These are phyloP conservation scores for Euphonia xanthogaster DNA, from an alignment of 2,797 vertebrate species.

Conservation along the genomic window DNA sequence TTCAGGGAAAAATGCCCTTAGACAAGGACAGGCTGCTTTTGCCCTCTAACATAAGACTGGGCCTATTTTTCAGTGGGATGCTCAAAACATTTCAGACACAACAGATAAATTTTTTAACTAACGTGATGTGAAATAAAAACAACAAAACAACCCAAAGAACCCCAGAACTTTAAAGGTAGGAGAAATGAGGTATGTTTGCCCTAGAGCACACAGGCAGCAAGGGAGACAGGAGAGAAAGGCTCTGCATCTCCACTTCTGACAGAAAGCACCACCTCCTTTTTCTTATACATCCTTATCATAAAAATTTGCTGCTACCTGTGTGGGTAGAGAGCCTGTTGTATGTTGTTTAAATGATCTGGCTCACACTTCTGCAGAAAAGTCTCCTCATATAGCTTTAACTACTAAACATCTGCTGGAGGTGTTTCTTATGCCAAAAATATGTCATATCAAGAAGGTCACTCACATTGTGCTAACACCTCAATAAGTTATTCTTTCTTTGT, in stretches of 20 bases:
- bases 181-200: background rate
- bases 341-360: background rate
- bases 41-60: background rate
- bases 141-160: background rate
- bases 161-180: background rate
- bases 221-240: background rate
- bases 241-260: background rate
- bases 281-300: background rate
- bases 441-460: constrained; percentile 19
- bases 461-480: constrained; percentile 33
- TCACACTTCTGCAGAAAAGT: background rate
- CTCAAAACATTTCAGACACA: background rate
- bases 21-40: background rate
- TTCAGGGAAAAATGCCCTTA: background rate
- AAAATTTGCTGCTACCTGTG: background rate
- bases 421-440: constrained; percentile 13
- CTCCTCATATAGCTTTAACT: background rate
- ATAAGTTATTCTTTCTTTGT: constrained; percentile 20
- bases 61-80: background rate
- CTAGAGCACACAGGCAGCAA: background rate
- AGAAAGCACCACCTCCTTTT: background rate
- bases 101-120: background rate
- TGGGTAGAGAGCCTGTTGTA: background rate
- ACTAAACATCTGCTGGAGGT: constrained; percentile 2
- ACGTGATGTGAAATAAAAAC: background rate